These are phyloP conservation scores for Encarsia formosa DNA, from an alignment of 2,888 invertebrate genomes.

Conservation along the genomic window DNA sequence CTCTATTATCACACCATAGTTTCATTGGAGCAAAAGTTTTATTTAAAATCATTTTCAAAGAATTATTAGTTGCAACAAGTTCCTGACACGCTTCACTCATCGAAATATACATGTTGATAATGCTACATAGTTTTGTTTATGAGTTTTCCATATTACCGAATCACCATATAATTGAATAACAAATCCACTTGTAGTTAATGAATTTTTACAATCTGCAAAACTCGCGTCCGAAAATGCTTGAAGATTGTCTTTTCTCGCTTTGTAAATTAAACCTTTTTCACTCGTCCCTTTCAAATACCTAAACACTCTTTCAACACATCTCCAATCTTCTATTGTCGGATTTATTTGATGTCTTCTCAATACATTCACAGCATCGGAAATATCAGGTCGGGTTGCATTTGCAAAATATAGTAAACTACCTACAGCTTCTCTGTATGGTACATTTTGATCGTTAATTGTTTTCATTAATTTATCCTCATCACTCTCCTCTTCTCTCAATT, in stretches of 20 bases:
- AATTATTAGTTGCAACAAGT: background rate
- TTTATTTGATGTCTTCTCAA: conserved; percentile 18
- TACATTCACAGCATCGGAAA: conserved; percentile 17
- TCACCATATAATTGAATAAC: background rate
- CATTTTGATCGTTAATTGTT: too few relatives aligned
- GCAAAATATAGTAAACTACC: conserved; percentile 30
- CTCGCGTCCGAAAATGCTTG: conserved; percentile 5
- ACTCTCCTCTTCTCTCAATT: too few relatives aligned
- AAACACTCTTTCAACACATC: conserved; percentile 3
- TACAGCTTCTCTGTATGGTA: too few relatives aligned
- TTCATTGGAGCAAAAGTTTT: too few relatives aligned
- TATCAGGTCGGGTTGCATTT: conserved; percentile 17
- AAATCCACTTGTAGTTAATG: conserved; percentile 14
- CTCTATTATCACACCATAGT: too few relatives aligned
- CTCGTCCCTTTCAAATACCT: background rate
- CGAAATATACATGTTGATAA: conserved; percentile 19
- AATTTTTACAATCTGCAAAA: conserved; percentile 7
- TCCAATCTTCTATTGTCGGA: conserved; percentile 10
- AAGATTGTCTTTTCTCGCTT: too few relatives aligned
- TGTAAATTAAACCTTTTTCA: background rate
- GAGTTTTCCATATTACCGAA: conserved; percentile 10
- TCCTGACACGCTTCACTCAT: too few relatives aligned
- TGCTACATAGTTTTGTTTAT: conserved; percentile 14
- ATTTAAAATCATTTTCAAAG: too few relatives aligned
- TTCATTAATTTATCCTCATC: too few relatives aligned